These are phyloP conservation scores for Dolichopus griseipennis DNA, from an alignment of 2,888 invertebrate genomes.

Conservation along the genomic window DNA sequence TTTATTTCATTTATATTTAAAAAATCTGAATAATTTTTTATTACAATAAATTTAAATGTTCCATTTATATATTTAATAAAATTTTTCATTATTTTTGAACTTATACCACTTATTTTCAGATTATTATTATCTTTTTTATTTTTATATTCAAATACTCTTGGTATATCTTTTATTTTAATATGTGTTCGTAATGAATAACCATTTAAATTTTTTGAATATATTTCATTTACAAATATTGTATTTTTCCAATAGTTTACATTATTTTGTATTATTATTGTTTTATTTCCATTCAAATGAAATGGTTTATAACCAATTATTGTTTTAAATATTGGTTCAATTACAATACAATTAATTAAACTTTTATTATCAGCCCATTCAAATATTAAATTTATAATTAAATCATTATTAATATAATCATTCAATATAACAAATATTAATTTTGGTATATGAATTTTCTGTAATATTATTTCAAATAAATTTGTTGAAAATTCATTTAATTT, in stretches of 20 bases:
- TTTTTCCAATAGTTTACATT: background rate
- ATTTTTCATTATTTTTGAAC: slow-evolving; percentile 5
- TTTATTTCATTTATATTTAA: background rate
- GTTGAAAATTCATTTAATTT: background rate
- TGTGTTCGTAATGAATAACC: slow-evolving; percentile 1
- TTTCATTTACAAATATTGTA: background rate
- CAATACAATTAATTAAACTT: background rate
- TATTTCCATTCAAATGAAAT: background rate
- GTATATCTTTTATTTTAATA: background rate
- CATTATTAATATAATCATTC: background rate
- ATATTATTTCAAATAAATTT: background rate
- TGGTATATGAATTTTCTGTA: background rate
- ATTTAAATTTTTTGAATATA: background rate
- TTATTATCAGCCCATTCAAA: background rate
- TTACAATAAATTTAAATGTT: background rate
- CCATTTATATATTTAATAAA: slow-evolving; percentile 3
- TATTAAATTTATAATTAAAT: background rate
- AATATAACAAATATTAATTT: background rate
- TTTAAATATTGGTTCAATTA: background rate
- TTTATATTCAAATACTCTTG: slow-evolving; percentile 7
- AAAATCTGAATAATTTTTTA: background rate
- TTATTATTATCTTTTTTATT: background rate
- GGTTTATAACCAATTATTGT: background rate
- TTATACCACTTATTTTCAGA: background rate
- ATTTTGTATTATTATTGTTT: background rate